Evolutionary conservation across 2,113 vertebrate genomes (phyloP), one percentile per base, ranked within the genome.

Genomic region (Accipiter cooperii): DNA sequence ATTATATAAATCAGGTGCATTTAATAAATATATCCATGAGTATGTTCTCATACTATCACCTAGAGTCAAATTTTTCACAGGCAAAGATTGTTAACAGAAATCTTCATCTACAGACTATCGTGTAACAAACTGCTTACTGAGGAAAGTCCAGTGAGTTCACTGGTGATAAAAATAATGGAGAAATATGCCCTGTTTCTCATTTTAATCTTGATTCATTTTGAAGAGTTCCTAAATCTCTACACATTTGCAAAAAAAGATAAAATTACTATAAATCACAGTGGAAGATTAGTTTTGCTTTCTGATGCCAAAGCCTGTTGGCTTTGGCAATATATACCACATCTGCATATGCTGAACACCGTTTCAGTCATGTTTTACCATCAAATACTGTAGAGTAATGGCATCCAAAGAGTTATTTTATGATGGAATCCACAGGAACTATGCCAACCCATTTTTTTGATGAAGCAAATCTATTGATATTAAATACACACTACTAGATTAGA

Each of bases 1-100:
- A 14, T 40, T 34, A 6, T 1, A 42, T 7, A 78, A 57, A 17
- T 18, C 17, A 58, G 13, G 5, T 21, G 10, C 8, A 44, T 68
- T 68, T 34, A 51, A 66, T 40, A 65, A 47, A 38, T 7, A 17
- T 10, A 21, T 5, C 33, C 2, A 0, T 5, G 26, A 13, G 5
- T 7, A 13, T 40, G 13, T 47, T 90, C 46, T 36, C 49, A 47
- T 8, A 12, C 20, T 61, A 19, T 18, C 33, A n/a, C 12, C 40
- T 65, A 63, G 12, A 66, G 0, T 14, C 3, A 80, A 46, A 28
- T 17, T 25, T 49, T 75, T 52, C 38, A 47, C 3, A 13, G 7
- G 16, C 19, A 63, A 36, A 29, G 22, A 68, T 40, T 65, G 40
- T 60, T 46, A 52, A 51, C 8, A 79, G 49, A 64, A 63, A 12